Evolutionary conservation across 1,140 invertebrate genomes (phyloP), one percentile per base, ranked within the genome.

Genomic region (Dufourea novaeangliae): DNA sequence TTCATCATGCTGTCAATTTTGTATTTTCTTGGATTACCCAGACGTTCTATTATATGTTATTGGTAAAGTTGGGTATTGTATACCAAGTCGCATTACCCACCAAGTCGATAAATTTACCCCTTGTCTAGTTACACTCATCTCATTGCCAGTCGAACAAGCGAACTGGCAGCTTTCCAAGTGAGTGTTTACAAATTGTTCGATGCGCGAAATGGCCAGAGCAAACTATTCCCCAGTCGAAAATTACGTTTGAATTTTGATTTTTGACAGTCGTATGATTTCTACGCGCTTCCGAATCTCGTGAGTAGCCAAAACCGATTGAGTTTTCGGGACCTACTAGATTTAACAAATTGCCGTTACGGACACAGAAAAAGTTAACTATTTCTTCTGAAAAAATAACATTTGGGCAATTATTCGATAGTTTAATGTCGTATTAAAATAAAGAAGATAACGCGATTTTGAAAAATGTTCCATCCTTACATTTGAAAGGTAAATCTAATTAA

Each of bases 191-290:
- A 29, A 75, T 73, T 67, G 37, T 68, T 72, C 39, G 17, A 4
- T 2, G 41, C 41, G 32, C 61, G 29, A 34, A 27, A 27, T 67
- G 37, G 17, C 32, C 32, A 69, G 32, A 20, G 37, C 57, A 22
- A 78, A 84, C 63, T 70, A 73, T 37, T n/a, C 77, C 34, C 66
- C 44, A 57, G 27, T 57, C 54, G 29, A 46, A 82, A 85, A 85
- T 80, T 85, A 85, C 75, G n/a, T n/a, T n/a, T n/a, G n/a, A n/a
- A n/a, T 85, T 85, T 75, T 70, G 71, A 86, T 78, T 86, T 77
- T 75, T 69, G 81, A 83, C 81, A 78, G 73, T 69, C 78, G 56
- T 69, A 81, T 82, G 78, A 82, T 74, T 85, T 69, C 78, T 56
- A 44, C 69, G 29, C 72, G 67, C 56, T n/a, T 74, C 66, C 67